Evolutionary conservation across 1,140 invertebrate genomes (phyloP), one percentile per base, ranked within the genome.

Genomic region (Dendroctonus ponderosae): DNA sequence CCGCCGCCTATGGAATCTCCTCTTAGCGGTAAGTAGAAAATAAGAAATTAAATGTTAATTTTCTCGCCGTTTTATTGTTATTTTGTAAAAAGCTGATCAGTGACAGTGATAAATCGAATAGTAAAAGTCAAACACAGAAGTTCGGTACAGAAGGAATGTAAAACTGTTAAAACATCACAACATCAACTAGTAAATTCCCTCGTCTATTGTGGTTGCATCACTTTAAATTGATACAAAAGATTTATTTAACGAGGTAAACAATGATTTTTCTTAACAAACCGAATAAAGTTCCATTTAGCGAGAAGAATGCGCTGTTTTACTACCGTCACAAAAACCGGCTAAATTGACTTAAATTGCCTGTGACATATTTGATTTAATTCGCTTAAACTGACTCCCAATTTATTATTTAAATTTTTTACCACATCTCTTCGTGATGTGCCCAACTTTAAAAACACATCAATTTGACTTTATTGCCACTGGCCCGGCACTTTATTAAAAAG

Each of bases 1-100:
- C 76, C 76, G 7, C 76, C 77, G 5, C 76, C 76, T 4, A 60
- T 72, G 50, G 73, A 75, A 38, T 77, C 71, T 61, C 77, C 77
- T 5, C 66, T 79, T 14, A 79, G 73, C 63, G 77, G 77, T 79
- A 71, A 79, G 76, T 26, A 26, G 26, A 26, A 26, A 26, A 26
- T 26, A 26, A 2, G 26, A 1, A 26, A 26, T 26, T 1, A 26
- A 26, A 26, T 26, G 26, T 3, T 26, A 1, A 26, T 26, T 26
- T 26, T 26, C 26, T 26, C 26, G 3, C 26, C 3, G 26, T 1
- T 26, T 26, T 3, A 26, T 26, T 26, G 26, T 26, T 26, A 3
- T 3, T 26, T 26, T 26, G 26, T 2, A 26, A 26, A 26, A 26
- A 26, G 26, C 26, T 26, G 26, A 26, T 26, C 26, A 26, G 26